Evolutionary conservation across 2,888 invertebrate genomes (phyloP).

Genomic region (Oxycera nigricornis): DNA sequence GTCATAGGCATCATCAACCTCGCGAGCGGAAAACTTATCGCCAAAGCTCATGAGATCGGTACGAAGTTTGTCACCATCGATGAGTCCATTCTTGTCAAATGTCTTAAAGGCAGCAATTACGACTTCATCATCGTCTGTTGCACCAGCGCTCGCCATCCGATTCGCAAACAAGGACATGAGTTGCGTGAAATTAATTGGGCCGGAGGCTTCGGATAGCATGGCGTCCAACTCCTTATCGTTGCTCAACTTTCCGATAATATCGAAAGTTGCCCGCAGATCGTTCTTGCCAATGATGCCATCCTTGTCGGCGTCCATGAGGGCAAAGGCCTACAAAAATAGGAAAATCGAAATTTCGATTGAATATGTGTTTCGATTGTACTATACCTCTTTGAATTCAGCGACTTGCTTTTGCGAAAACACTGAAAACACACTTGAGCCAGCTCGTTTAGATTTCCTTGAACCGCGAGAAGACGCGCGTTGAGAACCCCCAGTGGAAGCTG

Average conservation of each 20-base stretch:
- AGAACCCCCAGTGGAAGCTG: conserved; percentile 74
- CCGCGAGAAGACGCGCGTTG: conserved; percentile 77
- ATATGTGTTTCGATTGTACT: conserved; percentile 45
- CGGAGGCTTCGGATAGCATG: conserved; percentile 86
- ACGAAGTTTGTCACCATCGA: conserved; percentile 88
- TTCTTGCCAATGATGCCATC: conserved; percentile 89
- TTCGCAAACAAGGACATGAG: conserved; percentile 89
- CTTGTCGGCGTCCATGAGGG: conserved; percentile 95
- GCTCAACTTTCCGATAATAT: conserved; percentile 88
- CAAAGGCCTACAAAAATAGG: conserved; percentile 76
- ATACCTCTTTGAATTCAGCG: conserved; percentile 93
- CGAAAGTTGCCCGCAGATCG: conserved; percentile 90
- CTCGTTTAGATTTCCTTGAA: conserved; percentile 76
- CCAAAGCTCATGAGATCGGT: conserved; percentile 93
- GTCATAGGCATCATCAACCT: conserved; percentile 91
- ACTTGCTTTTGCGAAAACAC: conserved; percentile 97
- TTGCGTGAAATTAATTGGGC: conserved; percentile 95
- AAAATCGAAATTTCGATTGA: not conserved
- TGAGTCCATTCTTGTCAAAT: conserved; percentile 88
- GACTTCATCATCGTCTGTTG: conserved; percentile 89
- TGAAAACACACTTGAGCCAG: conserved; percentile 95
- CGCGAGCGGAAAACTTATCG: conserved; percentile 87
- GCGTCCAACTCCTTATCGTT: conserved; percentile 90
- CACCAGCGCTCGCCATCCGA: conserved; percentile 89
- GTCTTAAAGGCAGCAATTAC: conserved; percentile 91